Percentiles rank a stretch among this genome's conserved stretches.
Conservation (phyloP, 2,113 vertebrate species). For the Tachysurus vachellii region DNA sequence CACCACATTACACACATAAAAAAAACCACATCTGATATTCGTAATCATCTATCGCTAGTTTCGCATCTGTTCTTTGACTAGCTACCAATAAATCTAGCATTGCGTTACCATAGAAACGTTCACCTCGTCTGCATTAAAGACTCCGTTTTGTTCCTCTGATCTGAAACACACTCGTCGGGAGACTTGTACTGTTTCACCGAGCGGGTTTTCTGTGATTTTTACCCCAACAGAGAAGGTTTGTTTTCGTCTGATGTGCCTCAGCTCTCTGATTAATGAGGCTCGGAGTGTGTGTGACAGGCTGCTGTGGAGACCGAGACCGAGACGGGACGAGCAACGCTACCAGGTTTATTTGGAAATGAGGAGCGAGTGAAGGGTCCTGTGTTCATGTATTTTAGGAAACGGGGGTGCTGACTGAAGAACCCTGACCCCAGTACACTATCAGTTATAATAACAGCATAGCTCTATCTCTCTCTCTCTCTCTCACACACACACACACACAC, state of each 20-base stretch:
- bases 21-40: too few species aligned
- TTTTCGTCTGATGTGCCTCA: constrained; percentile 69
- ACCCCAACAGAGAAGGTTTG: constrained; percentile 21
- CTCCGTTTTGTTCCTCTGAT: neutral
- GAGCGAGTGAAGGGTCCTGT: constrained; percentile 63
- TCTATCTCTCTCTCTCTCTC: too few species aligned
- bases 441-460: constrained; percentile 71
- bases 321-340: constrained; percentile 59
- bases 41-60: neutral
- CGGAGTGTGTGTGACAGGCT: constrained; percentile 71
- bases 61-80: neutral
- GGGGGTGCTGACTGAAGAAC: constrained; percentile 77
- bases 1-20: neutral
- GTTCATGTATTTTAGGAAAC: constrained; percentile 73
- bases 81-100: neutral
- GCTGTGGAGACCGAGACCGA: constrained; percentile 59
- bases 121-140: neutral
- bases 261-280: constrained; percentile 76
- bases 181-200: neutral
- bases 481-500: constrained; percentile 46
- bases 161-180: neutral
- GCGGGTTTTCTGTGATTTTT: neutral
- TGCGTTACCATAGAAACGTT: neutral
- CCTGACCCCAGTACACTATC: constrained; percentile 73
- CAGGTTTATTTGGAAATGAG: constrained; percentile 74